A percentile compares a stretch with the other conserved stretches of the same genome.
These are phyloP conservation scores for Oryctes rhinoceros DNA, from an alignment of 1,140 invertebrate genomes.

Conservation along the genomic window DNA sequence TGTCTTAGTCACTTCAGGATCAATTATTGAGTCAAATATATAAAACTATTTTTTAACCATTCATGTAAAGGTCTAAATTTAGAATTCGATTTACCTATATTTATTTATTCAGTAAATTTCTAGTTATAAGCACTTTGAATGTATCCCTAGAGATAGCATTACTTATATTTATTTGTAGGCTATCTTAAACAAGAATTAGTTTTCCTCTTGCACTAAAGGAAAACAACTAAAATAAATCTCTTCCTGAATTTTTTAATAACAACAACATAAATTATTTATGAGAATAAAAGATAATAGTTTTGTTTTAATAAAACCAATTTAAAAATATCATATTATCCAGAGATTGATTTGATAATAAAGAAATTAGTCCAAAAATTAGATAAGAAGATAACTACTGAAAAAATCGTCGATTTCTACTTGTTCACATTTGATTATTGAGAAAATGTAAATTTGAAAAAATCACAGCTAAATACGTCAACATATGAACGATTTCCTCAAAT, in stretches of 20 bases:
- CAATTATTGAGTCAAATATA: slow-evolving; percentile 16
- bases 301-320: slow-evolving; percentile 29
- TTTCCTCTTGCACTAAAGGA: neutral
- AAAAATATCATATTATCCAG: too few species aligned
- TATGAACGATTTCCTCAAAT: too few species aligned
- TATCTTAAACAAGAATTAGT: slow-evolving; percentile 1
- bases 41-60: slow-evolving; percentile 23
- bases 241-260: neutral
- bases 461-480: too few species aligned
- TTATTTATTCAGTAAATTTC: slow-evolving; percentile 32
- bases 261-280: neutral
- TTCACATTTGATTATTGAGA: too few species aligned
- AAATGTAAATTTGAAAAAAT: too few species aligned
- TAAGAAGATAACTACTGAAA: too few species aligned
- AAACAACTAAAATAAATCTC: neutral
- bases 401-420: too few species aligned
- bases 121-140: slow-evolving; percentile 41
- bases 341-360: too few species aligned
- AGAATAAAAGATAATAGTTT: neutral
- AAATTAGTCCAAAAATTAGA: too few species aligned
- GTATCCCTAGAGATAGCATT: slow-evolving; percentile 40
- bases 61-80: slow-evolving; percentile 29
- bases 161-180: slow-evolving; percentile 36
- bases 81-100: slow-evolving; percentile 19
- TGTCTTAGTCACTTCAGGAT: neutral